These are phyloP conservation scores for Euura saliciscinereae DNA, from an alignment of 1,140 invertebrate species.

Conservation along the genomic window DNA sequence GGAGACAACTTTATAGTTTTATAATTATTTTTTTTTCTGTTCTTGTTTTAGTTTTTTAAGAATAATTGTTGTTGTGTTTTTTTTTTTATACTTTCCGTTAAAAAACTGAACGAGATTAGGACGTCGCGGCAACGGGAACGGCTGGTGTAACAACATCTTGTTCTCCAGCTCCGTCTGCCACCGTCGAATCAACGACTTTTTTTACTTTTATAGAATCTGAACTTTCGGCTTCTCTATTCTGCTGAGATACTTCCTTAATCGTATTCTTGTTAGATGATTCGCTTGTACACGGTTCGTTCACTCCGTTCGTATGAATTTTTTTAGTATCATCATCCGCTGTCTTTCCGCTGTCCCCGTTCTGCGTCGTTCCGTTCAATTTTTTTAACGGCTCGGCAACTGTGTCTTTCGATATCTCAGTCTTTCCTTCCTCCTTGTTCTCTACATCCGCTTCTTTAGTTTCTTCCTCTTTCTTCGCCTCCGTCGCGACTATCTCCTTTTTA, in stretches of 20 bases:
- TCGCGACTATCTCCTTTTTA: slow-evolving; percentile 8
- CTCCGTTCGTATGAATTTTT: slow-evolving; percentile 46
- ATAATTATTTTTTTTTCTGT: too few species aligned
- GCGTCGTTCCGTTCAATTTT: slow-evolving; percentile 41
- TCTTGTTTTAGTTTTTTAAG: slow-evolving; percentile 40
- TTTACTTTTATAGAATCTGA: slow-evolving; percentile 53
- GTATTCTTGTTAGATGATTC: slow-evolving; percentile 30
- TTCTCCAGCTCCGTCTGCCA: slow-evolving; percentile 50
- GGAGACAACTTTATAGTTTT: slow-evolving; percentile 48
- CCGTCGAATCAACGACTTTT: slow-evolving; percentile 51
- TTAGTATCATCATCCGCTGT: slow-evolving; percentile 20
- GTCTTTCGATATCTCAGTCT: slow-evolving; percentile 30
- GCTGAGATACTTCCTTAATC: slow-evolving; percentile 34
- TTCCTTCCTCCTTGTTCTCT: slow-evolving; percentile 6
- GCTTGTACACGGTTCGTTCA: slow-evolving; percentile 36
- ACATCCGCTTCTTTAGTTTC: background rate
- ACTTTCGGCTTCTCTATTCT: slow-evolving; percentile 48
- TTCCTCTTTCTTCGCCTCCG: slow-evolving; percentile 9
- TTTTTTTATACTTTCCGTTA: slow-evolving; percentile 31
- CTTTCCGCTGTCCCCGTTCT: slow-evolving; percentile 33
- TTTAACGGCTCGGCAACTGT: slow-evolving; percentile 29
- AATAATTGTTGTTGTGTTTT: slow-evolving; percentile 44
- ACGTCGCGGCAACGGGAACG: slow-evolving; percentile 52
- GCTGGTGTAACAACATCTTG: slow-evolving; percentile 53
- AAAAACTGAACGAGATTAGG: slow-evolving; percentile 52